These are phyloP conservation scores for Hemicrepidius hirtus DNA, from an alignment of 2,888 invertebrate genomes.

Conservation along the genomic window DNA sequence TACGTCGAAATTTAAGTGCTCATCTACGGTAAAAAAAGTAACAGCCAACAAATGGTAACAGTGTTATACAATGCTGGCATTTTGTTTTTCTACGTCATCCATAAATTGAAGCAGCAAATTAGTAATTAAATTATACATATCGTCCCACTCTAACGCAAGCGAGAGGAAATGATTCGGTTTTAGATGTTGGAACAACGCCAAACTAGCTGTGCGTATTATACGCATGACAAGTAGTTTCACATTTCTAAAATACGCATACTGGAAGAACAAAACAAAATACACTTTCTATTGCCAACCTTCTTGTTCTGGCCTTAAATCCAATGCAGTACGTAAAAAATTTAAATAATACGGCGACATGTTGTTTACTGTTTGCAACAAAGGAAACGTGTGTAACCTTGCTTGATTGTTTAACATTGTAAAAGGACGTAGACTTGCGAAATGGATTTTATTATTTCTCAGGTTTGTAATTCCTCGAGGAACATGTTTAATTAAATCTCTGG, in stretches of 20 bases:
- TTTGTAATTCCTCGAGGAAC: too few relatives aligned
- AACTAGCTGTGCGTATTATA: constrained; percentile 4
- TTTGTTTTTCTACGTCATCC: neutral
- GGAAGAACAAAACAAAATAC: neutral
- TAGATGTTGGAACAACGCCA: constrained; percentile 2
- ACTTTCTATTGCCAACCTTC: constrained; percentile 9
- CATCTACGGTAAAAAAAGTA: too few relatives aligned
- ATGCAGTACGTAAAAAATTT: constrained; percentile 11
- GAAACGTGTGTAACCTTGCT: constrained; percentile 25
- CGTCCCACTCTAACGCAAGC: neutral
- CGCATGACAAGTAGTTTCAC: neutral
- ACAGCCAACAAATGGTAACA: too few relatives aligned
- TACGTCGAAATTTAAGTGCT: too few relatives aligned
- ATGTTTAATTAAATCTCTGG: too few relatives aligned
- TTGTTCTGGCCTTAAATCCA: constrained; percentile 7
- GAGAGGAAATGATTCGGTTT: neutral
- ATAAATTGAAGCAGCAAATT: constrained; percentile 4
- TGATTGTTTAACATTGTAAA: constrained; percentile 5
- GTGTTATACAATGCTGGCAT: too few relatives aligned
- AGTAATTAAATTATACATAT: constrained; percentile 5
- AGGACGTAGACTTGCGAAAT: constrained; percentile 10
- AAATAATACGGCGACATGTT: constrained; percentile 10
- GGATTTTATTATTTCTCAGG: neutral
- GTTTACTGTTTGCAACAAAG: constrained; percentile 17
- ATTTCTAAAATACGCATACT: neutral